Conservation (phyloP, 2,797 vertebrate species). For the Synaphobranchus kaupii region DNA sequence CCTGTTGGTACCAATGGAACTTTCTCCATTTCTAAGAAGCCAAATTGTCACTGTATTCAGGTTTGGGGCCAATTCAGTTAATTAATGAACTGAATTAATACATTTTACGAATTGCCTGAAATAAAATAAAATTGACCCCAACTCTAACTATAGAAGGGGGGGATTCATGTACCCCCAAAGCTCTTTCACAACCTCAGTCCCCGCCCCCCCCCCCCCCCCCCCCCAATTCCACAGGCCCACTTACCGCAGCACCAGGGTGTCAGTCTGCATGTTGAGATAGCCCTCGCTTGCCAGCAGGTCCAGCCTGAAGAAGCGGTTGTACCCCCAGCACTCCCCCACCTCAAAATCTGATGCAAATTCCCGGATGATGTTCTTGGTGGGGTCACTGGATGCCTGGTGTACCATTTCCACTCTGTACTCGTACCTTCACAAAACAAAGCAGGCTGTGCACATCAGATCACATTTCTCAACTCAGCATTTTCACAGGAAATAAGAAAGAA, state of each 20-base stretch:
- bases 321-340: slow-evolving; percentile 98
- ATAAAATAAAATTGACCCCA: not conserved
- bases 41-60: not conserved
- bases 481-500: not conserved
- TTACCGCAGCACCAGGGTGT: slow-evolving; percentile 94
- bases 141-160: not conserved
- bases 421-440: slow-evolving; percentile 72
- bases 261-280: slow-evolving; percentile 93
- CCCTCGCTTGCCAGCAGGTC: slow-evolving; percentile 96
- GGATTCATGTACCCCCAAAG: not conserved
- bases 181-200: not conserved
- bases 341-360: slow-evolving; percentile 98
- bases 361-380: slow-evolving; percentile 95
- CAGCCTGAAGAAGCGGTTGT: slow-evolving; percentile 96
- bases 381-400: slow-evolving; percentile 94
- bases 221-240: not conserved
- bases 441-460: not conserved
- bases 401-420: slow-evolving; percentile 99
- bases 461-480: not conserved
- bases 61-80: not conserved
- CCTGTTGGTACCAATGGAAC: not conserved
- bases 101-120: not conserved
- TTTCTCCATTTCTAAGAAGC: not conserved
- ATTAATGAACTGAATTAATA: not conserved
- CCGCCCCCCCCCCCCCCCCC: not conserved